A percentile compares a stretch with the other conserved stretches of the same genome.
Evolutionary conservation across 2,888 invertebrate species (phyloP).

Genomic region (Eugnorisma glareosa): DNA sequence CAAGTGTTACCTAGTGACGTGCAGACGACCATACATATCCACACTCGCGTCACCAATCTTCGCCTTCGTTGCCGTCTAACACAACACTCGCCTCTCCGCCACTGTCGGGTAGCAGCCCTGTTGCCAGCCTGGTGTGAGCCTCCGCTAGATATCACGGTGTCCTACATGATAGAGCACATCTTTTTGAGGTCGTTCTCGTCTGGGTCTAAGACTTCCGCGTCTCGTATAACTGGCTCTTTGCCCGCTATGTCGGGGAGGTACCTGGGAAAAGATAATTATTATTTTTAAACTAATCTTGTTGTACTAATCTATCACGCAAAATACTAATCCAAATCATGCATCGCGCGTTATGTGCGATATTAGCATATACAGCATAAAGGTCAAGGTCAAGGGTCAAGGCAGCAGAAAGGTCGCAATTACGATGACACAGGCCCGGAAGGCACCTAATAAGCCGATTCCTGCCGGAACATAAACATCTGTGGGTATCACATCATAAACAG

Average conservation of each 20-base stretch:
- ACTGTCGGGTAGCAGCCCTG: constrained; percentile 13
- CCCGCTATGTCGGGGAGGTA: constrained; percentile 73
- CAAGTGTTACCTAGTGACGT: not conserved
- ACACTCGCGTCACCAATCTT: not conserved
- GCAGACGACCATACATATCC: not conserved
- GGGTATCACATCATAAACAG: too few species aligned
- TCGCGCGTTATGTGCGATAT: not conserved
- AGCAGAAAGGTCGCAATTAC: not conserved
- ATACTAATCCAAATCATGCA: not conserved
- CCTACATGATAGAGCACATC: constrained; percentile 87
- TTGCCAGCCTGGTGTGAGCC: not conserved
- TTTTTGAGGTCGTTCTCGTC: constrained; percentile 88
- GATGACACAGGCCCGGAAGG: too few species aligned
- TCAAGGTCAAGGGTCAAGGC: too few species aligned
- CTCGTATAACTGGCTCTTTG: constrained; percentile 61
- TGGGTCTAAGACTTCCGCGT: constrained; percentile 63
- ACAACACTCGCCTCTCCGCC: constrained; percentile 10
- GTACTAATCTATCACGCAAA: not conserved
- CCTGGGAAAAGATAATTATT: constrained; percentile 19
- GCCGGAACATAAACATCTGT: too few species aligned
- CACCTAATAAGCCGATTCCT: too few species aligned
- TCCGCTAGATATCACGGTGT: constrained; percentile 11
- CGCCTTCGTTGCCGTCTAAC: not conserved
- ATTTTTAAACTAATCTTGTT: not conserved
- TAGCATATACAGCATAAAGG: not conserved